Conservation (phyloP, 2,113 vertebrate genomes). For the Phylloscopus whistleri region DNA sequence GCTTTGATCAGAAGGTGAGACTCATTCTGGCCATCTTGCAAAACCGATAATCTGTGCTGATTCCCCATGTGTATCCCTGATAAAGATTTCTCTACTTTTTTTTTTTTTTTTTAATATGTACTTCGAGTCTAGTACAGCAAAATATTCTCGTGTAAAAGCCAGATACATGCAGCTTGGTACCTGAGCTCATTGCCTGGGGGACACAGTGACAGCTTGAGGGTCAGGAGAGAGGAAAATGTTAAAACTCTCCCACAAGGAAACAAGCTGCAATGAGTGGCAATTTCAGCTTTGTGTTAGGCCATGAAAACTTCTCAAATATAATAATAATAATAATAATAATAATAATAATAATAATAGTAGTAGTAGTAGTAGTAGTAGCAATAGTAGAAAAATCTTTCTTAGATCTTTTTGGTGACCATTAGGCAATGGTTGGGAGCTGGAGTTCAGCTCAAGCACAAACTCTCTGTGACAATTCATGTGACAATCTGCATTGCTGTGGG, state of each 20-base stretch:
- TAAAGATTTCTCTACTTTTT: not conserved
- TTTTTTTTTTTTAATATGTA: not conserved
- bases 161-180: not conserved
- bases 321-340: too few species aligned
- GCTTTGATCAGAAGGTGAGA: not conserved
- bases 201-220: not conserved
- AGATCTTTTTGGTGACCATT: not conserved
- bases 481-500: not conserved
- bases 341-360: accelerated
- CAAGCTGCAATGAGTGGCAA: accelerated
- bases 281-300: not conserved
- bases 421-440: not conserved
- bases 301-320: not conserved
- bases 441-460: not conserved
- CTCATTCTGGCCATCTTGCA: not conserved
- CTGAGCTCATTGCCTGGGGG: not conserved
- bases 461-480: not conserved
- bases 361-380: not conserved
- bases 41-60: not conserved
- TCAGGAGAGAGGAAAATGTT: not conserved
- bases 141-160: not conserved
- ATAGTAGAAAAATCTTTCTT: not conserved
- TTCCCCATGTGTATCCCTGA: not conserved
- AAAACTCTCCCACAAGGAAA: not conserved
- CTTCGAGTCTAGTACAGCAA: not conserved